Evolutionary conservation across 30 jellyfish, hydroid and myxozoan genomes (phyloP).

Genomic region (Morbakka virulenta): DNA sequence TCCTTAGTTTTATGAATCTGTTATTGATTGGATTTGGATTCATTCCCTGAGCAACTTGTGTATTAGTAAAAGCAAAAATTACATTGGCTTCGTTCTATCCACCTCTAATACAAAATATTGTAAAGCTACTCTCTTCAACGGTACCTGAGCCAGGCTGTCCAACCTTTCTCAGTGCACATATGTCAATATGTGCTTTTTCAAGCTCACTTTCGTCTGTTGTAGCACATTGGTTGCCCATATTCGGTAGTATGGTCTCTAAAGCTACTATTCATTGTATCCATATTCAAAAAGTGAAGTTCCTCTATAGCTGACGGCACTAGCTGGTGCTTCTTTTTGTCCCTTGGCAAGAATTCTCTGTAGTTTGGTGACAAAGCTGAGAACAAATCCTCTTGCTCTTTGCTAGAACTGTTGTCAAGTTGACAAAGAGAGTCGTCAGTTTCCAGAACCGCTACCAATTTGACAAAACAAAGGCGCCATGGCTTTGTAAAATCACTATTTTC

Average conservation of each 20-base stretch:
- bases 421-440: constrained; percentile 53
- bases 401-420: constrained; percentile 58
- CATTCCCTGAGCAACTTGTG: too few species aligned
- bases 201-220: constrained; percentile 62
- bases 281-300: constrained; percentile 51
- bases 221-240: constrained; percentile 65
- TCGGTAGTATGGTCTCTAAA: constrained; percentile 33
- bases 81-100: too few species aligned
- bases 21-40: too few species aligned
- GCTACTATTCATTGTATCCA: constrained; percentile 13
- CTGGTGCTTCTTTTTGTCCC: constrained; percentile 59
- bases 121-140: too few species aligned
- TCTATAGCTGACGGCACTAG: constrained; percentile 55
- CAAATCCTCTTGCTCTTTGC: constrained; percentile 54
- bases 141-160: too few species aligned
- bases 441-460: constrained; percentile 33
- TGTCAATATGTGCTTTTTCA: too few species aligned
- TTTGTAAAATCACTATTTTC: too few species aligned
- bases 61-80: too few species aligned
- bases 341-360: constrained; percentile 48
- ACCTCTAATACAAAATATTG: too few species aligned
- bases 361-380: constrained; percentile 60
- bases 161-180: too few species aligned
- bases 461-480: too few species aligned
- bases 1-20: too few species aligned